phyloP scores from a whole-genome alignment of 2,888 invertebrate species.

The Euspilapteryx auroguttella region DNA sequence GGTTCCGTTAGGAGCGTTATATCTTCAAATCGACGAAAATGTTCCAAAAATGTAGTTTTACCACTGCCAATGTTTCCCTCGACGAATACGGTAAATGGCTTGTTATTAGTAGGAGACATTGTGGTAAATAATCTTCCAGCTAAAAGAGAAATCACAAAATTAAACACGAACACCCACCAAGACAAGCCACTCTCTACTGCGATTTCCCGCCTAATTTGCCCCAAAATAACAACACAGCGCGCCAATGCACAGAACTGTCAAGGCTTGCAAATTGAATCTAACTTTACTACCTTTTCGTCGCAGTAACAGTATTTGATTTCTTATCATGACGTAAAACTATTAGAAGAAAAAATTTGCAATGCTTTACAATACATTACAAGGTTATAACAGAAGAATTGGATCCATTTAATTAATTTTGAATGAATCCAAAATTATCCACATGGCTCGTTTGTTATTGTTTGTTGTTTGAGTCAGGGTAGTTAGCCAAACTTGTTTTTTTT shows the following conservation, averaged over 20 bases:
- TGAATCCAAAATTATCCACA: too few relatives aligned
- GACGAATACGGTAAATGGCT: constrained; percentile 79
- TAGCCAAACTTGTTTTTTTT: too few relatives aligned
- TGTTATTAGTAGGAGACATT: constrained; percentile 33
- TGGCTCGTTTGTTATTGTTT: too few relatives aligned
- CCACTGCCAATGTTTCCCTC: constrained; percentile 92
- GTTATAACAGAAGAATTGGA: too few relatives aligned
- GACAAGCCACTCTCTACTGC: neutral
- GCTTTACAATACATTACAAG: too few relatives aligned
- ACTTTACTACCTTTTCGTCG: constrained; percentile 33
- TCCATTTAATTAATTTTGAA: too few relatives aligned
- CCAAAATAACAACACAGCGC: constrained; percentile 19
- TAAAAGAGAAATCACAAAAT: constrained; percentile 12
- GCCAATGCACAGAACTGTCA: constrained; percentile 20
- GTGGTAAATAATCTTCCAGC: constrained; percentile 15
- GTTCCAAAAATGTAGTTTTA: constrained; percentile 84
- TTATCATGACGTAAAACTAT: too few relatives aligned
- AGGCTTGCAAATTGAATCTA: constrained; percentile 12
- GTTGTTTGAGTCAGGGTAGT: too few relatives aligned
- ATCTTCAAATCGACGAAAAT: constrained; percentile 74
- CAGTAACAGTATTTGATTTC: too few relatives aligned
- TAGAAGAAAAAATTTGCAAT: too few relatives aligned
- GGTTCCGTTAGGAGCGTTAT: constrained; percentile 74
- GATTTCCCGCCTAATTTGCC: constrained; percentile 32
- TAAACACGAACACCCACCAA: constrained; percentile 1